Evolutionary conservation across 2,888 invertebrate species (phyloP).

Genomic region (Opisthograptis luteolata): DNA sequence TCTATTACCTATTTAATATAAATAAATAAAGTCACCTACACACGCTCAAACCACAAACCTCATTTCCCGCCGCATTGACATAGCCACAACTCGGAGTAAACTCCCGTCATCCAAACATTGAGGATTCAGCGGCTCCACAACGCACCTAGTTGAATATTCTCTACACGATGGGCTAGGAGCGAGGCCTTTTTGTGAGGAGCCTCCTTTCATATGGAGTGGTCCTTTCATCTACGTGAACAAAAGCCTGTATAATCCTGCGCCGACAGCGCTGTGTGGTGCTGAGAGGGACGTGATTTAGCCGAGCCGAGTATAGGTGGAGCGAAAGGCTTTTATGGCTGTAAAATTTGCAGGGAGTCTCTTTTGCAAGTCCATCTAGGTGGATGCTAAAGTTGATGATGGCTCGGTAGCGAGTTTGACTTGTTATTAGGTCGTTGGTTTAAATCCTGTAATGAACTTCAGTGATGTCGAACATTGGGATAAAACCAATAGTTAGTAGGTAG

Average conservation of each 20-base stretch:
- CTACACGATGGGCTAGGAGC: slow-evolving; percentile 33
- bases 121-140: slow-evolving; percentile 13
- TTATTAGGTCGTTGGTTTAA: too few species aligned
- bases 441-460: too few species aligned
- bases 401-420: too few species aligned
- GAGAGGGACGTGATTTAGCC: slow-evolving; percentile 33
- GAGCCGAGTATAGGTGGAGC: slow-evolving; percentile 7
- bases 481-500: too few species aligned
- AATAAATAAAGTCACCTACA: too few species aligned
- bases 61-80: background rate
- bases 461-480: too few species aligned
- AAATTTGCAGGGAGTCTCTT: background rate
- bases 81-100: background rate
- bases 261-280: slow-evolving; percentile 34
- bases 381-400: too few species aligned
- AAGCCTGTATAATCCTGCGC: slow-evolving; percentile 42
- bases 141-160: slow-evolving; percentile 36
- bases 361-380: too few species aligned
- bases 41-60: background rate
- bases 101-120: slow-evolving; percentile 6
- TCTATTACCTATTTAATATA: too few species aligned
- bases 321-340: slow-evolving; percentile 3
- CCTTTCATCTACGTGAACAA: slow-evolving; percentile 44
- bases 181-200: slow-evolving; percentile 33
- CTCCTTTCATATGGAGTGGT: slow-evolving; percentile 38